Evolutionary conservation across 2,113 vertebrate genomes (phyloP).

Genomic region (Oryzias javanicus): DNA sequence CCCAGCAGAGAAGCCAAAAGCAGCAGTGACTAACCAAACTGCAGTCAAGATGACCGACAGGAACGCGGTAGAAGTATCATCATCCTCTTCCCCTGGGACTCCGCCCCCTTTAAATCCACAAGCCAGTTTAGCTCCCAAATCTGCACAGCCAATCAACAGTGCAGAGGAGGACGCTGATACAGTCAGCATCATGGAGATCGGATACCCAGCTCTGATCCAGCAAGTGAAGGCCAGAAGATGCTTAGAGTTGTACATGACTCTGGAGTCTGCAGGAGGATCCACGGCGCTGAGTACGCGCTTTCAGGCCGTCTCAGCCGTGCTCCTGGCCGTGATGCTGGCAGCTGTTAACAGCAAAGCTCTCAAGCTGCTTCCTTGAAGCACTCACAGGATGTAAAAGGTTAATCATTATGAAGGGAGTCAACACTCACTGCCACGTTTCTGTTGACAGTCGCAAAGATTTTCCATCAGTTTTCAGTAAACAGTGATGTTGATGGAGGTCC

Average conservation of each 20-base stretch:
- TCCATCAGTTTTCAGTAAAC: no score
- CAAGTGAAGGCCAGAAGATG: constrained; percentile 73
- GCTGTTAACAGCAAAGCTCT: constrained; percentile 18
- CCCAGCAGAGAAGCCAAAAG: constrained; percentile 8
- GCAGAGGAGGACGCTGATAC: constrained; percentile 32
- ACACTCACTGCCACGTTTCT: no score
- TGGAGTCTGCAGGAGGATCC: constrained; percentile 5
- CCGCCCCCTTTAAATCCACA: neutral
- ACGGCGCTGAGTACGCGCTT: constrained; percentile 8
- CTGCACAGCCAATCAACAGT: neutral
- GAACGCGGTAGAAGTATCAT: constrained; percentile 2
- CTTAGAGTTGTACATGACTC: constrained; percentile 66
- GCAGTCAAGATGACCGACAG: constrained; percentile 2
- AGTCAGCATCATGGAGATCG: constrained; percentile 74
- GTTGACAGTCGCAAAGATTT: no score
- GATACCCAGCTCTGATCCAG: constrained; percentile 72
- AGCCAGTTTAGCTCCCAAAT: neutral
- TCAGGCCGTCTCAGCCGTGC: constrained; percentile 18
- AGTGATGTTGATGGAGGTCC: no score
- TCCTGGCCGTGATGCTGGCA: constrained; percentile 17
- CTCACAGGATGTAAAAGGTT: no score
- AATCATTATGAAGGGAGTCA: no score
- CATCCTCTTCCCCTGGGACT: neutral
- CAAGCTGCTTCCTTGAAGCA: constrained; percentile 12
- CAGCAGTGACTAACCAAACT: neutral